These are phyloP conservation scores for Itoplectis maculator DNA, from an alignment of 2,888 invertebrate species.

Conservation along the genomic window DNA sequence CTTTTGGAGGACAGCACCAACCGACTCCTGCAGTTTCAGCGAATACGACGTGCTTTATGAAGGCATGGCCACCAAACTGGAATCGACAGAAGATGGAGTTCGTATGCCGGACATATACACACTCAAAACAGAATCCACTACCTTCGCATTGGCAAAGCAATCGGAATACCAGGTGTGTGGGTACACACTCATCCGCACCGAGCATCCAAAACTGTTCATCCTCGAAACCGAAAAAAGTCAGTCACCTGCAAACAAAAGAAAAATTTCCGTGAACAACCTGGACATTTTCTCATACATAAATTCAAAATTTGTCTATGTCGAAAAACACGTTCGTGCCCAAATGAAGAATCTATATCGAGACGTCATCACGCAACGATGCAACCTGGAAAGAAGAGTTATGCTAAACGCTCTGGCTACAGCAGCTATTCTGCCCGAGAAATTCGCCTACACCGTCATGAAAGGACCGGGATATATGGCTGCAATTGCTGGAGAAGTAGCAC, in stretches of 20 bases:
- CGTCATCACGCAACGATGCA: conserved; percentile 68
- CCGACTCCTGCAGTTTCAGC: conserved; percentile 35
- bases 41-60: conserved; percentile 21
- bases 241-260: neutral
- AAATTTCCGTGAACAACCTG: conserved; percentile 33
- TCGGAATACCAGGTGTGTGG: neutral
- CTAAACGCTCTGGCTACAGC: conserved; percentile 71
- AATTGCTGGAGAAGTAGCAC: conserved; percentile 65
- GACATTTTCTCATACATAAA: conserved; percentile 72
- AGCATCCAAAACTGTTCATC: conserved; percentile 9
- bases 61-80: neutral
- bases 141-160: conserved; percentile 36
- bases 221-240: neutral
- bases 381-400: conserved; percentile 68
- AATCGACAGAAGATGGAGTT: neutral
- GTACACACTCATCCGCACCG: conserved; percentile 22
- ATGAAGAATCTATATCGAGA: conserved; percentile 67
- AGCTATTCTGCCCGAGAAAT: conserved; percentile 68
- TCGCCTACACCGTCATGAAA: conserved; percentile 71
- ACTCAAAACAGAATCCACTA: neutral
- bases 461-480: conserved; percentile 70
- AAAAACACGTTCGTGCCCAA: conserved; percentile 68
- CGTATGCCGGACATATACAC: conserved; percentile 14
- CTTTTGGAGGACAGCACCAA: conserved; percentile 29
- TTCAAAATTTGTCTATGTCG: conserved; percentile 73